Evolutionary conservation across 92 coral and sea anemone species (phyloP), one percentile per base, ranked within the genome.

Genomic region (Heliopora coerulea): DNA sequence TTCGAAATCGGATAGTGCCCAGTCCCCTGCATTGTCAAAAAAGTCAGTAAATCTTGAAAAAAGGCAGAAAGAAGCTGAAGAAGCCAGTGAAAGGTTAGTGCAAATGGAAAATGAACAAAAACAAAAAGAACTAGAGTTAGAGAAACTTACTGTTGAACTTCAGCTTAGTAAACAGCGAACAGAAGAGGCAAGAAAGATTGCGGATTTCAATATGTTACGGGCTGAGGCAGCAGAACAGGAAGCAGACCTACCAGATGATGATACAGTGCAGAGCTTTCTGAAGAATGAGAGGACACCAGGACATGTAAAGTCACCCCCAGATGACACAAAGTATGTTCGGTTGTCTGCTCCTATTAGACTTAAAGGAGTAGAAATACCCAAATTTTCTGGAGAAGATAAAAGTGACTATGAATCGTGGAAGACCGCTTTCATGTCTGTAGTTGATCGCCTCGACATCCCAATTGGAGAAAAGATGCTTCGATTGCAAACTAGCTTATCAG

Each of bases 81-180:
- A 59, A 69, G 82, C 83, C 27, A 34, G 34, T 18, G 80, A 49
- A n/a, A 31, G 83, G 56, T 54, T 78, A n/a, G 32, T 23, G 56
- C 56, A 78, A 62, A 74, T 83, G 65, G 75, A 83, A 54, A 62
- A 78, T 62, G 87, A 78, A 42, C 83, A 83, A 59, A 44, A 34
- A 72, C 66, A 68, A 33, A 83, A 83, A 21, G 79, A 78, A 26
- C 37, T 24, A 13, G 78, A 82, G 17, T 59, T 32, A 37, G 42
- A 62, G 52, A 61, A 32, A 76, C 21, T 54, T 1, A 29, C 56
- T 7, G 78, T 66, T 11, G 65, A 83, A 54, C 58, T 83, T 27
- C 64, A 83, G 41, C 54, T 78, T 10, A 28, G 84, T 39, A 79
- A 79, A 41, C 88, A 79, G 56, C 50, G 76, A 49, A 62, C 84